Percentiles rank a stretch among this genome's conserved stretches.
Conservation (phyloP, 2,797 vertebrate genomes). For the Parambassis ranga region DNA sequence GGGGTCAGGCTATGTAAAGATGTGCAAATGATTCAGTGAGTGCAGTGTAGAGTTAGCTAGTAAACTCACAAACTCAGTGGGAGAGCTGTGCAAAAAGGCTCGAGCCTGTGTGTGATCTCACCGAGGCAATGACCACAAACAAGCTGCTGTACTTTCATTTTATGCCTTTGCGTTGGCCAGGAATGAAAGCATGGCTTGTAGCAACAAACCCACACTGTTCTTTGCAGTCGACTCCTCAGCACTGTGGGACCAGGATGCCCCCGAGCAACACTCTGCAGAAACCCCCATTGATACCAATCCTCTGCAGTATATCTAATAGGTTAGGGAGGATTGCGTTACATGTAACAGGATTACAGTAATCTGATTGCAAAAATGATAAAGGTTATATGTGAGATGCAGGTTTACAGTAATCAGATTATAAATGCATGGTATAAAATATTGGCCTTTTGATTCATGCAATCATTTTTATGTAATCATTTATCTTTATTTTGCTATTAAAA, state of each 20-base stretch:
- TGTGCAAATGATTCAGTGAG: slow-evolving; percentile 52
- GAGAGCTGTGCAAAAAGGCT: slow-evolving; percentile 41
- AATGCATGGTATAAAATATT: slow-evolving; percentile 1
- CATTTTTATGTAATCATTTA: too few relatives aligned
- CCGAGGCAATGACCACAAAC: slow-evolving; percentile 66
- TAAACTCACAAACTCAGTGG: slow-evolving; percentile 44
- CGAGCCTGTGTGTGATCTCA: slow-evolving; percentile 62
- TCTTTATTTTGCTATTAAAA: too few relatives aligned
- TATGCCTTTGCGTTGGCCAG: slow-evolving; percentile 61
- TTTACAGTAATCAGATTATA: background rate
- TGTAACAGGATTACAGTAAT: slow-evolving; percentile 44
- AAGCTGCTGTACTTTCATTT: slow-evolving; percentile 62
- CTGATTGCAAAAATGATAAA: slow-evolving; percentile 41
- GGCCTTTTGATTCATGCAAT: too few relatives aligned
- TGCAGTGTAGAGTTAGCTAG: slow-evolving; percentile 16
- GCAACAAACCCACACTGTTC: slow-evolving; percentile 65
- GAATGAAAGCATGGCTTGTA: slow-evolving; percentile 68
- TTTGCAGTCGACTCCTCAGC: slow-evolving; percentile 48
- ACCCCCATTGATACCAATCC: slow-evolving; percentile 42
- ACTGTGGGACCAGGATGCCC: slow-evolving; percentile 43
- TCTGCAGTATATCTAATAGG: slow-evolving; percentile 8
- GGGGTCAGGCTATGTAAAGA: slow-evolving; percentile 36
- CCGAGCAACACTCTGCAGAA: slow-evolving; percentile 30
- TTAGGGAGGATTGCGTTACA: slow-evolving; percentile 8
- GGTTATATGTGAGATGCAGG: background rate